A percentile compares a stretch with the other conserved stretches of the same genome.
phyloP scores from a whole-genome alignment of 2,888 invertebrate species.

The Lucinisca nassula region DNA sequence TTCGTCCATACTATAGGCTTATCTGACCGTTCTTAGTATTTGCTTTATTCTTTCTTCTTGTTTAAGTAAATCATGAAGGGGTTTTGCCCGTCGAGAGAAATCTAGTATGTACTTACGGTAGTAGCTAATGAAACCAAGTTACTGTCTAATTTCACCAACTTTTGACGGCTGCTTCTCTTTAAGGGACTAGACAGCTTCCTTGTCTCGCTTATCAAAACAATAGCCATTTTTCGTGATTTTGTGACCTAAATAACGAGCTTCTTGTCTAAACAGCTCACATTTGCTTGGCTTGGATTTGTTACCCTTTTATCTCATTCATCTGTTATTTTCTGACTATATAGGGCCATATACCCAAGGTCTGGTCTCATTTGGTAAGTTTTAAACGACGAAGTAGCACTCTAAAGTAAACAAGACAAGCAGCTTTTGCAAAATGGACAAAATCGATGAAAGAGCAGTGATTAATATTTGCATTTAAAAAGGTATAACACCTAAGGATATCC shows the following conservation, averaged over 20 bases:
- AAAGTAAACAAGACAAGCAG: no score
- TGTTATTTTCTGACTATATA: no score
- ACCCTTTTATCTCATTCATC: no score
- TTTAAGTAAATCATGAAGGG: not conserved
- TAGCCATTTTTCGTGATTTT: conserved; percentile 21
- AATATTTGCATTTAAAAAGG: no score
- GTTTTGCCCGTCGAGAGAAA: conserved; percentile 8
- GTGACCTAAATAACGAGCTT: not conserved
- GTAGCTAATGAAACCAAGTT: conserved; percentile 50
- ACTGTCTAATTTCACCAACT: conserved; percentile 45
- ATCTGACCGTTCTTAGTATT: not conserved
- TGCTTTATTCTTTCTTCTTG: not conserved
- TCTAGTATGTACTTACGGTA: conserved; percentile 52
- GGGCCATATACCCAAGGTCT: no score
- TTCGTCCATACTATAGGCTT: conserved; percentile 19
- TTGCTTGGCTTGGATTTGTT: not conserved
- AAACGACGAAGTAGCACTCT: no score
- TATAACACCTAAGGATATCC: no score
- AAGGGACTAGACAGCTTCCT: conserved; percentile 29
- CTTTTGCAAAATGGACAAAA: no score
- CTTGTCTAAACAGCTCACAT: not conserved
- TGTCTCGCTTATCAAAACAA: conserved; percentile 42
- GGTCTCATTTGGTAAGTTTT: no score
- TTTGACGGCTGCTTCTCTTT: conserved; percentile 43
- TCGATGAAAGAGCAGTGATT: no score